Conservation (phyloP, 2,888 invertebrate genomes). For the Protula sp. region DNA sequence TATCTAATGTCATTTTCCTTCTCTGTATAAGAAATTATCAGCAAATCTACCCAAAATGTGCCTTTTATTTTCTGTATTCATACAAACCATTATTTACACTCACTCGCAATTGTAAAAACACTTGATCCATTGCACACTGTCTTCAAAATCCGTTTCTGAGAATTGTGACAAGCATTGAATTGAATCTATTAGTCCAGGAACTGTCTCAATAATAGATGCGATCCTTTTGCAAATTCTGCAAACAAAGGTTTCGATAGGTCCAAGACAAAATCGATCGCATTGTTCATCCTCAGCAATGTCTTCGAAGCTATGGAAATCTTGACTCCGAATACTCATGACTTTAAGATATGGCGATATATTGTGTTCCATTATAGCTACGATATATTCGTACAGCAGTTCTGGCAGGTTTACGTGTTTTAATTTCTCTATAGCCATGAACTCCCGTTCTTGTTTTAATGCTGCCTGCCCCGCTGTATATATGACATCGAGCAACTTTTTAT, state of each 20-base stretch:
- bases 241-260: too few relatives aligned
- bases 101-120: constrained; percentile 1
- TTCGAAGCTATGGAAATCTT: too few relatives aligned
- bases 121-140: background rate
- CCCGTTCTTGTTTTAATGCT: background rate
- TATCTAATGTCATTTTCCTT: too few relatives aligned
- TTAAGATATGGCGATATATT: background rate
- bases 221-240: too few relatives aligned
- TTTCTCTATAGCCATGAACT: background rate
- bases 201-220: too few relatives aligned
- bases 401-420: background rate
- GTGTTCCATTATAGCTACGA: background rate
- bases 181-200: too few relatives aligned
- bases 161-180: background rate
- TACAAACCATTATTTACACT: background rate
- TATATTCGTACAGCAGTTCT: background rate
- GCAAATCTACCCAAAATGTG: too few relatives aligned
- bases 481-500: background rate
- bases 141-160: background rate
- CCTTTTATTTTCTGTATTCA: too few relatives aligned
- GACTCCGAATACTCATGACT: too few relatives aligned
- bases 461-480: background rate
- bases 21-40: too few relatives aligned
- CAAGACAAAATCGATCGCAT: too few relatives aligned
- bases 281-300: too few relatives aligned